Conservation (phyloP, 2,888 invertebrate species). For the Acanthosepion esculentum region DNA sequence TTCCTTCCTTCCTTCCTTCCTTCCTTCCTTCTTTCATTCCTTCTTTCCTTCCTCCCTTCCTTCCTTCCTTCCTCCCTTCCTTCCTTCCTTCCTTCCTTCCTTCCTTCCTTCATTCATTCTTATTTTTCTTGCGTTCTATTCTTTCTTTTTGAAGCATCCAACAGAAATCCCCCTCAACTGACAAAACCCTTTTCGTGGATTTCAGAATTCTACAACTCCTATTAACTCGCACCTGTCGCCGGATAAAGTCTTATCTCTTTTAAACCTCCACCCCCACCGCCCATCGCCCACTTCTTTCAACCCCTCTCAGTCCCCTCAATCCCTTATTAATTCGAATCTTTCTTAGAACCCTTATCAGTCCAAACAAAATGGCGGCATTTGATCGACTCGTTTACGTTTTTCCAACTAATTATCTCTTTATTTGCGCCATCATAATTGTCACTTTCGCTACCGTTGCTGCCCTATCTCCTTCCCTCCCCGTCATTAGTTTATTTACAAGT, state of each 20-base stretch:
- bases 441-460: neutral
- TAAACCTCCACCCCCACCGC: too few species aligned
- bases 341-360: slow-evolving; percentile 33
- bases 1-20: neutral
- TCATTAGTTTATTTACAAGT: neutral
- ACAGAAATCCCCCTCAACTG: neutral
- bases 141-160: neutral
- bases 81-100: neutral
- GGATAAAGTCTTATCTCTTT: neutral
- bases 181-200: neutral
- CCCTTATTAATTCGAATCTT: neutral
- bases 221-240: slow-evolving; percentile 8
- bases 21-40: neutral
- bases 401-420: neutral
- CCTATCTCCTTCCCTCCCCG: neutral
- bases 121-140: neutral
- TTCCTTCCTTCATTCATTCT: neutral
- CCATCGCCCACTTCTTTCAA: neutral
- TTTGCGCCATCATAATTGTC: neutral
- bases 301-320: neutral
- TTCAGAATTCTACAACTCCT: neutral
- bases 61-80: neutral
- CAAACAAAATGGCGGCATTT: slow-evolving; percentile 17
- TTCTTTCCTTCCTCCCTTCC: too few species aligned
- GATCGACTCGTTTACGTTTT: neutral